A percentile compares a stretch with the other conserved stretches of the same genome.
phyloP scores from a whole-genome alignment of 2,888 invertebrate species.

The Steinernema hermaphroditum region DNA sequence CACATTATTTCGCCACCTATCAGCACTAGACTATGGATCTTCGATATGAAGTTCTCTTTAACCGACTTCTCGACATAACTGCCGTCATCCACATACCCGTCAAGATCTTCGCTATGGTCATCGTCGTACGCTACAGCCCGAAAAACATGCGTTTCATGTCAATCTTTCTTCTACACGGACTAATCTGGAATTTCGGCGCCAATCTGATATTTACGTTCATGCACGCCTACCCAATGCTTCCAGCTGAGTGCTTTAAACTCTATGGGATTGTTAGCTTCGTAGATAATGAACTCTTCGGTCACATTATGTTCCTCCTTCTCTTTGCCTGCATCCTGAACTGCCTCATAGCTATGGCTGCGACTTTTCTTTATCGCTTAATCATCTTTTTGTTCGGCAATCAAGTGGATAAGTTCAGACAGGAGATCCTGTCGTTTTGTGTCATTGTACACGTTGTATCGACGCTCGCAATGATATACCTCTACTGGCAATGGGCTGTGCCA shows the following conservation, averaged over 20 bases:
- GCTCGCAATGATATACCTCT: no score
- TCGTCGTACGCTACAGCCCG: background rate
- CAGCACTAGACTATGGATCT: no score
- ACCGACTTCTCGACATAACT: background rate
- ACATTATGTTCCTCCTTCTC: background rate
- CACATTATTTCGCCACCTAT: no score
- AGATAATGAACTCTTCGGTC: background rate
- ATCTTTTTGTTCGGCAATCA: background rate
- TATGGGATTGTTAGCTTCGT: background rate
- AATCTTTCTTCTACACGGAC: background rate
- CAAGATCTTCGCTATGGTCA: background rate
- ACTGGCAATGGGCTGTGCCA: no score
- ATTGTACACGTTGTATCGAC: no score
- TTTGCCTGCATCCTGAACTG: background rate
- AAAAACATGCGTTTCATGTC: background rate
- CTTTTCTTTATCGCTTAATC: background rate
- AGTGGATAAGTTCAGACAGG: no score
- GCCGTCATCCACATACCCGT: background rate
- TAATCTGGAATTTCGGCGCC: background rate
- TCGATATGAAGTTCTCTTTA: background rate
- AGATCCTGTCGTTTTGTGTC: no score
- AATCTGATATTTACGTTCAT: background rate
- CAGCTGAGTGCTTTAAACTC: background rate
- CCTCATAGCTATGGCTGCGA: background rate
- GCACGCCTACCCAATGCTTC: background rate